These are phyloP conservation scores for Coronaproctus castanopsis DNA, from an alignment of 2,888 invertebrate genomes.

Conservation along the genomic window DNA sequence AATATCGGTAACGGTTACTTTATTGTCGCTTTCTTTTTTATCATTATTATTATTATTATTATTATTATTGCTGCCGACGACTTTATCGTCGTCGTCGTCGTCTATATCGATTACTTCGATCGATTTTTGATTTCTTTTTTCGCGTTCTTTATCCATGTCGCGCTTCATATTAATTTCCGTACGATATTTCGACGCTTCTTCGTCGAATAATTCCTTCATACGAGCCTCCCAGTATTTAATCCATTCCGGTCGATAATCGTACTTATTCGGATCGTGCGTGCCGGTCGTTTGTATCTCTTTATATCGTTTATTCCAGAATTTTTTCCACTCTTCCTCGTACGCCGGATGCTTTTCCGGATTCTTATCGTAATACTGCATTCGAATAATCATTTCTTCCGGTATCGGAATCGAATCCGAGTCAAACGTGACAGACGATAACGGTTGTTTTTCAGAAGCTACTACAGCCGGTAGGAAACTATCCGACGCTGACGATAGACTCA, in stretches of 20 bases:
- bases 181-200: slow-evolving; percentile 33
- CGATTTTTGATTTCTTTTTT: not conserved
- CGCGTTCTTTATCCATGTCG: not conserved
- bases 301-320: slow-evolving; percentile 66
- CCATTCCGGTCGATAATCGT: slow-evolving; percentile 80
- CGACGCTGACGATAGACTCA: too few relatives aligned
- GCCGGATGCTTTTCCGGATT: slow-evolving; percentile 74
- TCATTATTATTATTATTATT: too few relatives aligned
- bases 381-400: slow-evolving; percentile 24
- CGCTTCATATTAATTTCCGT: not conserved
- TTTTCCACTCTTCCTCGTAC: slow-evolving; percentile 76
- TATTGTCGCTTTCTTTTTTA: slow-evolving; percentile 6
- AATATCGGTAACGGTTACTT: slow-evolving; percentile 19
- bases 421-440: too few relatives aligned
- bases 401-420: not conserved
- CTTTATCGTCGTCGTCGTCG: not conserved
- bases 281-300: slow-evolving; percentile 48
- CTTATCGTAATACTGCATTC: slow-evolving; percentile 42
- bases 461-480: too few relatives aligned
- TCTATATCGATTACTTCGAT: not conserved
- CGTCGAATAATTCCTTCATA: slow-evolving; percentile 55
- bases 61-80: not conserved
- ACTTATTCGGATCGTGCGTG: slow-evolving; percentile 46
- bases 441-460: too few relatives aligned
- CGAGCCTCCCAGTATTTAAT: slow-evolving; percentile 64